Conservation (phyloP, 2,113 vertebrate species). For the Gymnorhina tibicen region DNA sequence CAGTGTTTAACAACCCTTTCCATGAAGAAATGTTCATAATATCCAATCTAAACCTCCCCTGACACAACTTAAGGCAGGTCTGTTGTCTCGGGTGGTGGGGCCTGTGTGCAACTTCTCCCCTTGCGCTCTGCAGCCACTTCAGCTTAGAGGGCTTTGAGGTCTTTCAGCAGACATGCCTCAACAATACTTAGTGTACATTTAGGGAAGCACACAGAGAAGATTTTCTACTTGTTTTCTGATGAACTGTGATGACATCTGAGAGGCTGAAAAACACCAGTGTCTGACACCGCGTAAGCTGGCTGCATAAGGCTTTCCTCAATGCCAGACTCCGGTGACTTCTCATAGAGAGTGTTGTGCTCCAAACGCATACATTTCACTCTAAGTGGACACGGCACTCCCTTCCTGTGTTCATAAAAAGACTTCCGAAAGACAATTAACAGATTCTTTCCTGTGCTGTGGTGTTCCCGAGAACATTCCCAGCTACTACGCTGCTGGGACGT, state of each 20-base stretch:
- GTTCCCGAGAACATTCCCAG: not conserved
- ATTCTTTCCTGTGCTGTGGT: constrained; percentile 42
- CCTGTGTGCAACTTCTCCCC: not conserved
- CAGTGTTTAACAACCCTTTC: not conserved
- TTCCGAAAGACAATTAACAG: constrained; percentile 50
- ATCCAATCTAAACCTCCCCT: not conserved
- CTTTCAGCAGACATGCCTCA: not conserved
- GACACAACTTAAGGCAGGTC: not conserved
- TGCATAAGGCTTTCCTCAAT: not conserved
- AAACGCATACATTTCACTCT: not conserved
- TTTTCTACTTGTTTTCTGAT: not conserved
- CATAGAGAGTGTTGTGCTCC: not conserved
- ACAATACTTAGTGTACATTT: not conserved
- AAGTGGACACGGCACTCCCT: constrained; percentile 39
- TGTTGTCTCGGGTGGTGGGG: rapidly evolving
- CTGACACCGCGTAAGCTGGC: not conserved
- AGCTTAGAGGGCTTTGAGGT: not conserved
- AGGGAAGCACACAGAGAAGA: not conserved
- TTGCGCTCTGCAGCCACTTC: not conserved
- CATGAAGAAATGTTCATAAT: not conserved
- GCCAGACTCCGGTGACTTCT: not conserved
- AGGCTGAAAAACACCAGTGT: not conserved
- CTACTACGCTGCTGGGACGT: not conserved
- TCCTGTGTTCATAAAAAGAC: constrained; percentile 37
- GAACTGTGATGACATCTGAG: not conserved